A percentile compares a stretch with the other conserved stretches of the same genome.
Evolutionary conservation across 23 tunicate species (phyloP).

Genomic region (Trididemnum miniatum): DNA sequence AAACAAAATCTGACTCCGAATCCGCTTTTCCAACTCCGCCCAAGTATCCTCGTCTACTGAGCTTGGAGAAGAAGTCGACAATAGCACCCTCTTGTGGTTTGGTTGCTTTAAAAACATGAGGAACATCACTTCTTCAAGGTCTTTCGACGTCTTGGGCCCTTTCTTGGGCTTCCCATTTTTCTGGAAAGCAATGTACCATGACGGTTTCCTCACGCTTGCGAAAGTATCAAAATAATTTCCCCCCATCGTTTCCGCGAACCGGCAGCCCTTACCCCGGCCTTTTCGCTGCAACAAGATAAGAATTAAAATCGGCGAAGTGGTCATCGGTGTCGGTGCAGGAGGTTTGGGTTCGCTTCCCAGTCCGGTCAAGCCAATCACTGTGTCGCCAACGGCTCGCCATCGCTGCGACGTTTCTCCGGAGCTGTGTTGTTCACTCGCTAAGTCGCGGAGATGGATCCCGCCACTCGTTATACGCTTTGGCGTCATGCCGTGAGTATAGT

Average conservation of each 20-base stretch:
- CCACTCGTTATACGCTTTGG: too few relatives aligned
- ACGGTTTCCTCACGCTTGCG: slow-evolving; percentile 4
- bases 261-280: slow-evolving; percentile 11
- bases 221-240: slow-evolving; percentile 16
- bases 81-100: neutral
- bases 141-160: neutral
- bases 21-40: neutral
- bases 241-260: slow-evolving; percentile 15
- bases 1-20: neutral
- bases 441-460: too few relatives aligned
- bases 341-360: neutral
- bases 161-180: slow-evolving; percentile 20
- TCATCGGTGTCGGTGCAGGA: too few relatives aligned
- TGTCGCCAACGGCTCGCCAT: too few relatives aligned
- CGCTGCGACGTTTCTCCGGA: too few relatives aligned
- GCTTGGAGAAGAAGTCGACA: neutral
- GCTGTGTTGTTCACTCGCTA: too few relatives aligned
- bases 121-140: slow-evolving; percentile 4
- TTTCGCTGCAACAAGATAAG: neutral
- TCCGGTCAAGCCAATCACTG: too few relatives aligned
- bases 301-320: too few relatives aligned
- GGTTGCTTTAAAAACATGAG: neutral
- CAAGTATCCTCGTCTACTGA: neutral
- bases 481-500: too few relatives aligned
- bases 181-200: slow-evolving; percentile 20